Conservation (phyloP, 2,797 vertebrate genomes). For the Chrysocyon brachyurus region DNA sequence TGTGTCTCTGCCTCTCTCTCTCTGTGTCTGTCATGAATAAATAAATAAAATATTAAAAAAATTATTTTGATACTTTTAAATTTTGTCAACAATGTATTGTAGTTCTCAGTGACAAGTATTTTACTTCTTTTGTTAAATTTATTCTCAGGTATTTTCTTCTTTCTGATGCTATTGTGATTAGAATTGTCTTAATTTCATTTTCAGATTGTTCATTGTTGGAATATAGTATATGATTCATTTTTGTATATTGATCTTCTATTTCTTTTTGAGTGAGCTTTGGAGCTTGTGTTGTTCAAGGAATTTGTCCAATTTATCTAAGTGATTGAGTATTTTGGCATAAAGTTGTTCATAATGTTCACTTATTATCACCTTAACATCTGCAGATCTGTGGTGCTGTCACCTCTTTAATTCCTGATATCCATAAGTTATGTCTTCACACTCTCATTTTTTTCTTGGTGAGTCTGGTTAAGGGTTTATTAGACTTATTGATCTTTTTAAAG, state of each 20-base stretch:
- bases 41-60: no score
- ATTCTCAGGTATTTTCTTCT: background rate
- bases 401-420: background rate
- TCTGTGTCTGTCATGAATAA: no score
- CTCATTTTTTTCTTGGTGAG: background rate
- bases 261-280: background rate
- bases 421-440: background rate
- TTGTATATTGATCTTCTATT: background rate
- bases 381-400: background rate
- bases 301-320: background rate
- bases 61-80: background rate
- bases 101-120: background rate
- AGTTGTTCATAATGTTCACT: background rate
- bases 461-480: background rate
- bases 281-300: background rate
- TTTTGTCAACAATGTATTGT: background rate
- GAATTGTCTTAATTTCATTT: background rate
- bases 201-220: background rate
- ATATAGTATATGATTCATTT: background rate
- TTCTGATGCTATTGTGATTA: constrained; percentile 7
- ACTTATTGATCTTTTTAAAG: constrained; percentile 34
- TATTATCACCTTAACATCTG: background rate
- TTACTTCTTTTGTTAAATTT: constrained; percentile 16
- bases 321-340: background rate
- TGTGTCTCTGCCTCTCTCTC: no score